These are phyloP conservation scores for Adelosebastes latens DNA, from an alignment of 2,797 vertebrate species.

Conservation along the genomic window DNA sequence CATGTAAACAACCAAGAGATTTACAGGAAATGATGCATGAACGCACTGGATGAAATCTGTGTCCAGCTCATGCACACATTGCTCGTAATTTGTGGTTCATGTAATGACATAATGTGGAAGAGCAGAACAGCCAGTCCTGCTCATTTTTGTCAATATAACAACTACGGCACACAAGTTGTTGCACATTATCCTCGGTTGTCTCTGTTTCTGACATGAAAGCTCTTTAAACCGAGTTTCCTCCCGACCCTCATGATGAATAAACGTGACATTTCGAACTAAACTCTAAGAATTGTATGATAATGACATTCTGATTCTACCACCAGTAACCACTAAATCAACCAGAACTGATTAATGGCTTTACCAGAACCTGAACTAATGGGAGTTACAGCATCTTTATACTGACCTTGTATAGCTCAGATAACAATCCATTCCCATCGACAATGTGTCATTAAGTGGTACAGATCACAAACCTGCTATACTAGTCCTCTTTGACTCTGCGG, in stretches of 20 bases:
- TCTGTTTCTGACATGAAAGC: not conserved
- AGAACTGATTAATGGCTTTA: not conserved
- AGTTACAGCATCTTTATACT: not conserved
- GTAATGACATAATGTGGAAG: not conserved
- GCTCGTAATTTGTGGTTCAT: not conserved
- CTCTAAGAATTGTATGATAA: not conserved
- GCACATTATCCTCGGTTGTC: not conserved
- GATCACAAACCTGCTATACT: no score
- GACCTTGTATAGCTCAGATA: not conserved
- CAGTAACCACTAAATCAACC: not conserved
- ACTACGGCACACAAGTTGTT: not conserved
- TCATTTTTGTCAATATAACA: not conserved
- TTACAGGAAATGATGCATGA: not conserved
- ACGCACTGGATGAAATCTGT: not conserved
- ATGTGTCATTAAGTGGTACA: not conserved
- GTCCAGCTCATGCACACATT: not conserved
- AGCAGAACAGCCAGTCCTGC: not conserved
- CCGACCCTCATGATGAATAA: not conserved
- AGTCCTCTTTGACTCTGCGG: conserved; percentile 1
- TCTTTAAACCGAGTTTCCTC: not conserved
- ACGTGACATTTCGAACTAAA: not conserved
- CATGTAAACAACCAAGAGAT: not conserved
- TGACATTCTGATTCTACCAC: not conserved
- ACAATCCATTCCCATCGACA: not conserved
- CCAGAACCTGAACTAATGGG: not conserved